Evolutionary conservation across 2,888 invertebrate genomes (phyloP).

Genomic region (Campoplex capitator): DNA sequence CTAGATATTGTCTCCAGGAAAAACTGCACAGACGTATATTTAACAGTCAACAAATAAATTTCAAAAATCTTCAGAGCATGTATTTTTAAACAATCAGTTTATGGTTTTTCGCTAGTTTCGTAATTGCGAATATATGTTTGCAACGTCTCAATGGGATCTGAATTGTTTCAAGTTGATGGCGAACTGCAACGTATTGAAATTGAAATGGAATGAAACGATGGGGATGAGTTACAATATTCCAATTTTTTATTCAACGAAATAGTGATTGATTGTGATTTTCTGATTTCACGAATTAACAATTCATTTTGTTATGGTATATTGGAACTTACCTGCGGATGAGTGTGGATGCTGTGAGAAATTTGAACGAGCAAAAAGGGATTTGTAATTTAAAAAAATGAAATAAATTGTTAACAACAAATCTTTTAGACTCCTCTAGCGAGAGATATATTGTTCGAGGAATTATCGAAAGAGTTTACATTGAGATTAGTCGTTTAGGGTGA

Average conservation of each 20-base stretch:
- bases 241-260: not conserved
- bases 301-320: not conserved
- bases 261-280: not conserved
- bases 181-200: no score
- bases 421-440: slow-evolving; percentile 59
- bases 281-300: not conserved
- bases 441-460: slow-evolving; percentile 67
- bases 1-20: no score
- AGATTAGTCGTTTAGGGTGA: slow-evolving; percentile 63
- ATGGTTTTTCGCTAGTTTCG: not conserved
- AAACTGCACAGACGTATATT: not conserved
- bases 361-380: slow-evolving; percentile 1
- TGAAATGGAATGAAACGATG: no score
- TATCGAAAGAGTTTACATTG: slow-evolving; percentile 66
- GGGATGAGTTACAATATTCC: not conserved
- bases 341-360: not conserved
- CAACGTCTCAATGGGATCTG: not conserved
- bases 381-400: slow-evolving; percentile 4
- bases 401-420: slow-evolving; percentile 50
- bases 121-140: no score
- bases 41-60: not conserved
- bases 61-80: no score
- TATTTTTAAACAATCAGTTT: not conserved
- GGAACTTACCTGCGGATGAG: slow-evolving; percentile 44
- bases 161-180: no score